These are phyloP conservation scores for Antitype chi DNA, from an alignment of 2,888 invertebrate genomes.

Conservation along the genomic window DNA sequence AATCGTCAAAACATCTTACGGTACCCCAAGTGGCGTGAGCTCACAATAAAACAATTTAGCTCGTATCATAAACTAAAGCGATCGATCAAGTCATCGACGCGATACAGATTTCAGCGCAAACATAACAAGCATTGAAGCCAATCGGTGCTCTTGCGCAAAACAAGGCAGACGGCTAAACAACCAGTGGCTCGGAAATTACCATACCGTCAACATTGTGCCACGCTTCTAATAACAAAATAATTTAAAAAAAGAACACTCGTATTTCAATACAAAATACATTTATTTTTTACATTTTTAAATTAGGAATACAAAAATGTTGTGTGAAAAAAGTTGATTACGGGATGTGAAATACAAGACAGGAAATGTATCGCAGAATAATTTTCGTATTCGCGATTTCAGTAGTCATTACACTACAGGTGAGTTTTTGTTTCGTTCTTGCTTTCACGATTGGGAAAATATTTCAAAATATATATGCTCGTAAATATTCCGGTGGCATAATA, in stretches of 20 bases:
- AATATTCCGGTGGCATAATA: conserved; percentile 4
- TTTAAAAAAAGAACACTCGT: conserved; percentile 20
- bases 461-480: not conserved
- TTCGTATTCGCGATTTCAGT: conserved; percentile 78
- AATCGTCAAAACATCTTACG: conserved; percentile 12
- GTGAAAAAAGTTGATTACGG: conserved; percentile 77
- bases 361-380: conserved; percentile 82
- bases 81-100: conserved; percentile 71
- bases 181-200: conserved; percentile 72
- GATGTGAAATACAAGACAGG: conserved; percentile 75
- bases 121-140: conserved; percentile 77
- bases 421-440: conserved; percentile 47
- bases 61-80: conserved; percentile 65
- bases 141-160: conserved; percentile 74
- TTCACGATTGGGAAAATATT: not conserved
- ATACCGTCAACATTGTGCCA: conserved; percentile 66
- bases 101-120: conserved; percentile 72
- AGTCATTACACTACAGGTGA: conserved; percentile 82
- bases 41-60: conserved; percentile 71
- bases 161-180: conserved; percentile 73
- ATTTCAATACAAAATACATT: conserved; percentile 19
- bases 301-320: conserved; percentile 65
- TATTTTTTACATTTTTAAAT: conserved; percentile 25
- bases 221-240: conserved; percentile 39
- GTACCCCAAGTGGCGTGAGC: conserved; percentile 63